Evolutionary conservation across 2,797 vertebrate species (phyloP).

Genomic region (Hapalemur alaotrensis): DNA sequence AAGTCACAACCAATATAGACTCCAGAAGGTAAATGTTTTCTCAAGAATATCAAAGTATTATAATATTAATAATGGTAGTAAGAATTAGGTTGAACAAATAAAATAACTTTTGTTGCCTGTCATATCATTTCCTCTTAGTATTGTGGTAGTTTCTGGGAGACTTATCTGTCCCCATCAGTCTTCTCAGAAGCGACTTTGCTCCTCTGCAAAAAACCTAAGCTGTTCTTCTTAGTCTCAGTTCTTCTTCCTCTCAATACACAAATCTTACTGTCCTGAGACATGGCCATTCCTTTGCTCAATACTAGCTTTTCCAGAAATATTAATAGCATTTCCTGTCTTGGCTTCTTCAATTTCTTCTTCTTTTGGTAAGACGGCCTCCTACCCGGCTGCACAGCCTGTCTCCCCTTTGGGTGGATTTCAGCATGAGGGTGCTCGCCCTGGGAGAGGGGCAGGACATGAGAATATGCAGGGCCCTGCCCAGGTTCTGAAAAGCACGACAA

Average conservation of each 20-base stretch:
- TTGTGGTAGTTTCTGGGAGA: constrained; percentile 17
- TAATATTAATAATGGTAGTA: constrained; percentile 35
- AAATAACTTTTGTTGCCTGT: constrained; percentile 33
- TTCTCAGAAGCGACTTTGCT: constrained; percentile 29
- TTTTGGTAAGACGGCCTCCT: not conserved
- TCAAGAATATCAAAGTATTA: constrained; percentile 33
- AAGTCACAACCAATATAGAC: constrained; percentile 51
- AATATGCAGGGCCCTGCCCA: not conserved
- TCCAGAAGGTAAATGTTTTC: constrained; percentile 67
- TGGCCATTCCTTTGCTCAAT: not conserved
- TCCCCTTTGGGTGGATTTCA: not conserved
- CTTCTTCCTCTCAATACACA: not conserved
- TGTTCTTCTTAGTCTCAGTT: not conserved
- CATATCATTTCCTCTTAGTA: constrained; percentile 29
- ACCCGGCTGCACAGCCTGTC: not conserved
- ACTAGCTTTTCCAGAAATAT: constrained; percentile 46
- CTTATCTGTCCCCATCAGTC: not conserved
- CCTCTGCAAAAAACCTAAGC: not conserved
- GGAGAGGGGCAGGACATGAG: rapidly evolving
- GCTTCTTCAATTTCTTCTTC: not conserved
- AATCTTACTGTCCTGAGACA: constrained; percentile 20
- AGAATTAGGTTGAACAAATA: constrained; percentile 30
- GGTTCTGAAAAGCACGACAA: not conserved
- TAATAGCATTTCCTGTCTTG: constrained; percentile 26
- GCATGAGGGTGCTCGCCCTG: not conserved